A percentile compares a stretch with the other conserved stretches of the same genome.
Conservation (phyloP, 1,140 invertebrate genomes). For the Drosophila saltans region DNA sequence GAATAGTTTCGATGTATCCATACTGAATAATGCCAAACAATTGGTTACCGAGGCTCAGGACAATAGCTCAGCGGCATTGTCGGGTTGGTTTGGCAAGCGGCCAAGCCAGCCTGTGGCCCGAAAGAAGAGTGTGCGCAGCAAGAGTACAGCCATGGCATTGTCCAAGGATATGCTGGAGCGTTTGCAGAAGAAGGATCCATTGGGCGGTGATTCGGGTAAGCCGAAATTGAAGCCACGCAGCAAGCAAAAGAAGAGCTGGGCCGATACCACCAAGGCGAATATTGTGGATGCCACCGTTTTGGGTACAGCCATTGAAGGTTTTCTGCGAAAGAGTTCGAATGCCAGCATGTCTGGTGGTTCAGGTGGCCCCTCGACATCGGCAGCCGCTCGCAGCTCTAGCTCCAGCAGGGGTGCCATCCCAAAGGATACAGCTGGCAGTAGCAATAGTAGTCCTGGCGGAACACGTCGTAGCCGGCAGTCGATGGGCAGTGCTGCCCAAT, state of each 20-base stretch:
- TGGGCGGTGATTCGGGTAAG: slow-evolving; percentile 66
- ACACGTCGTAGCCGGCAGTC: slow-evolving; percentile 47
- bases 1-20: slow-evolving; percentile 92
- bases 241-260: slow-evolving; percentile 75
- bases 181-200: slow-evolving; percentile 79
- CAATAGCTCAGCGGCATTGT: slow-evolving; percentile 84
- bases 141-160: slow-evolving; percentile 84
- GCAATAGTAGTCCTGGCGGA: slow-evolving; percentile 30
- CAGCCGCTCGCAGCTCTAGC: slow-evolving; percentile 47
- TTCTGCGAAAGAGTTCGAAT: slow-evolving; percentile 86
- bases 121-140: slow-evolving; percentile 85
- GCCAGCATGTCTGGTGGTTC: slow-evolving; percentile 80
- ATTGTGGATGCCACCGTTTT: slow-evolving; percentile 89
- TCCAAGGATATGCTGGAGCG: slow-evolving; percentile 85
- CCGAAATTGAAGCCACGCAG: slow-evolving; percentile 76
- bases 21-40: slow-evolving; percentile 85
- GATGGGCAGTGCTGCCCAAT: slow-evolving; percentile 62
- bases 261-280: slow-evolving; percentile 70
- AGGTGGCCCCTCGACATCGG: slow-evolving; percentile 68
- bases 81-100: slow-evolving; percentile 89
- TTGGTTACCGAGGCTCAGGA: slow-evolving; percentile 77
- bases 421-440: slow-evolving; percentile 53
- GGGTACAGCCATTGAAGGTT: slow-evolving; percentile 92
- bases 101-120: slow-evolving; percentile 87
- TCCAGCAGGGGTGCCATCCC: slow-evolving; percentile 79